Conservation (phyloP, 2,888 invertebrate species). For the Dolichomitus sp. region DNA sequence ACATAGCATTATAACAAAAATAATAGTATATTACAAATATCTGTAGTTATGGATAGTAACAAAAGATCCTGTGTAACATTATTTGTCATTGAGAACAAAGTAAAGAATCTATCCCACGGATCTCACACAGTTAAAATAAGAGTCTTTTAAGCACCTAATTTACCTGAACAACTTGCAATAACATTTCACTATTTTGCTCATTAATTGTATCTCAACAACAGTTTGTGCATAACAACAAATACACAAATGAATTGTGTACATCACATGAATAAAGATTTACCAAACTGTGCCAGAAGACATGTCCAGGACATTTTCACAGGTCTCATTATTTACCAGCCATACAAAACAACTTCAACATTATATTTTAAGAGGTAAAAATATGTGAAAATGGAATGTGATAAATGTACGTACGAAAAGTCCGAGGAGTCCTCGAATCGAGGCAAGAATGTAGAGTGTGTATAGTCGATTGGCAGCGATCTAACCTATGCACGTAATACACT, state of each 20-base stretch:
- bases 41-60: not conserved
- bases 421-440: slow-evolving; percentile 54
- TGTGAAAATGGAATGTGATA: not conserved
- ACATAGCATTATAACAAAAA: no score
- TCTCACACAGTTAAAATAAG: not conserved
- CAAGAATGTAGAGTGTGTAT: slow-evolving; percentile 31
- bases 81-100: not conserved
- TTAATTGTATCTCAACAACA: not conserved
- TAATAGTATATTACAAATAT: not conserved
- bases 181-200: not conserved
- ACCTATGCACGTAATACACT: slow-evolving; percentile 61
- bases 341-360: not conserved
- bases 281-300: not conserved
- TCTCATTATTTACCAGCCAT: not conserved
- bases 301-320: not conserved
- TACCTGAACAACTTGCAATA: not conserved
- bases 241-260: not conserved
- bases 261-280: not conserved
- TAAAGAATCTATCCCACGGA: not conserved
- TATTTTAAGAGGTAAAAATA: not conserved
- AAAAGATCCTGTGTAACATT: not conserved
- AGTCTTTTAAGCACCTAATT: not conserved
- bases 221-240: not conserved
- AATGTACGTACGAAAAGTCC: slow-evolving; percentile 57
- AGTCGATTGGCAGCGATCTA: slow-evolving; percentile 51